Evolutionary conservation across 2,797 vertebrate species (phyloP), one percentile per base, ranked within the genome.

Genomic region (Mus caroli): DNA sequence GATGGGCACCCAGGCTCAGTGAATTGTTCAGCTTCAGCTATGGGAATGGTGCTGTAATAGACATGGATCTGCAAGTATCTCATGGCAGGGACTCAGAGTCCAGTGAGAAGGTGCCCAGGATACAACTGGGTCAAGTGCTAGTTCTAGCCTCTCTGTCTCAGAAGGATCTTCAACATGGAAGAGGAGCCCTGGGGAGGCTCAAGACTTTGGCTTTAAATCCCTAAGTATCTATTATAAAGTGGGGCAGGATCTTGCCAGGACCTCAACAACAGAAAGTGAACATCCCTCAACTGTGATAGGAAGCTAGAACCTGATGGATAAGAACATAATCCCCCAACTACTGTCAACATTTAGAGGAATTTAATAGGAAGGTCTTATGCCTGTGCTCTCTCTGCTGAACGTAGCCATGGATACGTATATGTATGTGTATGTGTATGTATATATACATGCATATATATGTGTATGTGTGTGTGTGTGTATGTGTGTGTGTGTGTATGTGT

Each of bases 311-410:
- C 34, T 43, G 58, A 82, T 50, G 80, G 24, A 78, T 17, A 58
- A 79, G 40, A 75, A 40, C 73, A 46, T 5, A 56, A 93, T 62
- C 50, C 8, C 28, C 37, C 26, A 80, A 69, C 52, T 76, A 56
- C 43, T 86, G 92, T 89, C 60, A 67, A 14, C 15, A 88, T 82
- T 84, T 92, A 75, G 85, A 40, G 34, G 69, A n/a, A 11, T 62
- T 75, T 71, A 56, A 56, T 17, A 79, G 13, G 64, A 56, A 54
- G 37, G 67, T 31, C 40, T 2, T 11, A 43, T 46, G 31, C 28
- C 3, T 34, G 28, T 20, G 31, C 26, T 50, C 3, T 3, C 11
- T 40, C 28, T 20, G 2, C 9, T 17, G 15, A 28, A 62, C 24
- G 80, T 3, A 50, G 8, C 11, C 26, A 24, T 15, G 64, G 2